Evolutionary conservation across 2,888 invertebrate species (phyloP).

Genomic region (Synergus laeviventris): DNA sequence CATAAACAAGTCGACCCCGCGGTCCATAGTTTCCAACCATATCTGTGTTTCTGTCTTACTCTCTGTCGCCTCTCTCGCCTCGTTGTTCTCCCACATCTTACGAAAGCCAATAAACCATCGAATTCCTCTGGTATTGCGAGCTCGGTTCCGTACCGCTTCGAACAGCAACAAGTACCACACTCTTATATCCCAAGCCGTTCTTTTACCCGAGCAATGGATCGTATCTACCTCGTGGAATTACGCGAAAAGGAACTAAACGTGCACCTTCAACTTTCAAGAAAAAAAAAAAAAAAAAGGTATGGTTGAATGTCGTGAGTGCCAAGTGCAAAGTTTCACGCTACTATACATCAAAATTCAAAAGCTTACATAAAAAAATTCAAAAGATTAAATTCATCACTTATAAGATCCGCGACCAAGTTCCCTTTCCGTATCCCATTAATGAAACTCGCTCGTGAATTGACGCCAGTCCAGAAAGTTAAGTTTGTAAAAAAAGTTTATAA

Average conservation of each 20-base stretch:
- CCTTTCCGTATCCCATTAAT: background rate
- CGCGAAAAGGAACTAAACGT: constrained; percentile 21
- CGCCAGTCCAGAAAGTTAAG: background rate
- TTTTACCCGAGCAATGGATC: constrained; percentile 53
- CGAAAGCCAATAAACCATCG: constrained; percentile 74
- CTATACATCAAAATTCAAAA: constrained; percentile 24
- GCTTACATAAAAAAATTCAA: too few relatives aligned
- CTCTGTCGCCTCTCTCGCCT: constrained; percentile 49
- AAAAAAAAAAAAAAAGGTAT: constrained; percentile 45
- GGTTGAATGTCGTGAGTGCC: background rate
- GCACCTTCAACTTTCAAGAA: background rate
- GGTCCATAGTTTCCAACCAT: constrained; percentile 63
- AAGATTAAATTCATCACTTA: too few relatives aligned
- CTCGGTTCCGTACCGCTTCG: constrained; percentile 60
- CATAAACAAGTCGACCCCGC: constrained; percentile 70
- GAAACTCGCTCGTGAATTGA: background rate
- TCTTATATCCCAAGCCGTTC: constrained; percentile 69
- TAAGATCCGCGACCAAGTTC: constrained; percentile 7
- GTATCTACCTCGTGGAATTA: constrained; percentile 54
- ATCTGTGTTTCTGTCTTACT: constrained; percentile 45
- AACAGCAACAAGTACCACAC: constrained; percentile 73
- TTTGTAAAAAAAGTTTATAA: constrained; percentile 8
- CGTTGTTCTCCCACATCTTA: constrained; percentile 68
- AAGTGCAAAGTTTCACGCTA: background rate
- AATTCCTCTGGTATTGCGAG: constrained; percentile 71